Evolutionary conservation across 2,797 vertebrate species (phyloP).

Genomic region (Mus caroli): DNA sequence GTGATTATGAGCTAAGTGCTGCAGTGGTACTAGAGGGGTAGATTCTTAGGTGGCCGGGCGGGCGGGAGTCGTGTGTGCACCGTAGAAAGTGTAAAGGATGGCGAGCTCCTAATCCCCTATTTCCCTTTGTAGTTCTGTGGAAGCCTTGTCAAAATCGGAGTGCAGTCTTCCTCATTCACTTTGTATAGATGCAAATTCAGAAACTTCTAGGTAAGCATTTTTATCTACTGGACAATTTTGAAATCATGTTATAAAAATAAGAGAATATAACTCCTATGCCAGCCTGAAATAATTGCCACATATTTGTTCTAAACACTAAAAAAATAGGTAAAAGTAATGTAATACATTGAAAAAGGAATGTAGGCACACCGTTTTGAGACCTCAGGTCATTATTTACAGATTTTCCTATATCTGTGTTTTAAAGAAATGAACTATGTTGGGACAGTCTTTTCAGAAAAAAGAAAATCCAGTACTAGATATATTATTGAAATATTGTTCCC

Average conservation of each 20-base stretch:
- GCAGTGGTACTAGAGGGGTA: conserved; percentile 37
- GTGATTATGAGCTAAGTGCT: conserved; percentile 80
- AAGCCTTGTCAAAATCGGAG: conserved; percentile 66
- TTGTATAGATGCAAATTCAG: conserved; percentile 74
- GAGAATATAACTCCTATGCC: background rate
- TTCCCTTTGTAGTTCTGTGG: conserved; percentile 71
- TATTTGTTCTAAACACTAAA: conserved; percentile 41
- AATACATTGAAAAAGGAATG: background rate
- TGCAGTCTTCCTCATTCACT: conserved; percentile 58
- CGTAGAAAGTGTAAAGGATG: conserved; percentile 71
- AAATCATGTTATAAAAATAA: conserved; percentile 58
- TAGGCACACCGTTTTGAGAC: background rate
- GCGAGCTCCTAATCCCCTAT: conserved; percentile 12
- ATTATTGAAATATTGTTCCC: conserved; percentile 18
- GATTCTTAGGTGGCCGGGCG: conserved; percentile 23
- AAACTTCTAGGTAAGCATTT: conserved; percentile 84
- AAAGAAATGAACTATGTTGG: background rate
- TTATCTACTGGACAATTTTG: conserved; percentile 21
- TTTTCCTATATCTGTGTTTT: conserved; percentile 40
- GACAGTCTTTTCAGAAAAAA: background rate
- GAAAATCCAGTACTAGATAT: background rate
- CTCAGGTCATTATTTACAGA: background rate
- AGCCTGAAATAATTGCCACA: conserved; percentile 58
- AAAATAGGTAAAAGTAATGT: conserved; percentile 12
- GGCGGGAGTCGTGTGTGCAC: background rate